A percentile compares a stretch with the other conserved stretches of the same genome.
Conservation (phyloP, 2,888 invertebrate species). For the Cheilosia scutellata region DNA sequence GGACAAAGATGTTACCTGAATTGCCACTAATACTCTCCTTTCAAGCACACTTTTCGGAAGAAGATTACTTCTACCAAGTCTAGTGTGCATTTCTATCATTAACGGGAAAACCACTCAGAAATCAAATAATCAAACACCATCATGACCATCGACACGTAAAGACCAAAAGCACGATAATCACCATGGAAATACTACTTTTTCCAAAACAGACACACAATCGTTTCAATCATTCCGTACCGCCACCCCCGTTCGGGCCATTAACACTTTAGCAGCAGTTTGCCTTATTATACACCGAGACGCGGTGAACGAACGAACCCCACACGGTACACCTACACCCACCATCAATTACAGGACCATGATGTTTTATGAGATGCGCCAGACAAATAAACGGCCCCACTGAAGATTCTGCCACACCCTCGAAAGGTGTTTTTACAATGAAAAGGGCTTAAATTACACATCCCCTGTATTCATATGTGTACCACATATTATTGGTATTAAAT, state of each 20-base stretch:
- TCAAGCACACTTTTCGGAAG: background rate
- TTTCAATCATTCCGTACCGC: slow-evolving; percentile 11
- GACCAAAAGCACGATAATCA: slow-evolving; percentile 36
- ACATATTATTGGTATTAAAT: slow-evolving; percentile 36
- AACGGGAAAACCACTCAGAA: slow-evolving; percentile 3
- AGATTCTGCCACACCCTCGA: slow-evolving; percentile 71
- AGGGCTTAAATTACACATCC: slow-evolving; percentile 65
- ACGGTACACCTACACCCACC: slow-evolving; percentile 3
- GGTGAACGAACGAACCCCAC: slow-evolving; percentile 21
- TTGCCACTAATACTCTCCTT: background rate
- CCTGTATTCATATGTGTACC: slow-evolving; percentile 9
- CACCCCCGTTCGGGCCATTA: slow-evolving; percentile 26
- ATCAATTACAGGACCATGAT: slow-evolving; percentile 60
- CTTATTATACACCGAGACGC: slow-evolving; percentile 3
- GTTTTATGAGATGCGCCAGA: slow-evolving; percentile 66
- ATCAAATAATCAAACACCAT: slow-evolving; percentile 27
- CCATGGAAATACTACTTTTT: slow-evolving; percentile 46
- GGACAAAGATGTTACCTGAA: no score
- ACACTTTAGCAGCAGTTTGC: slow-evolving; percentile 30
- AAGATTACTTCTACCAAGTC: background rate
- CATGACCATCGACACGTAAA: slow-evolving; percentile 36
- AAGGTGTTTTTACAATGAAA: slow-evolving; percentile 59
- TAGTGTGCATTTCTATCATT: background rate
- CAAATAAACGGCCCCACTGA: slow-evolving; percentile 44
- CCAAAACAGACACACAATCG: slow-evolving; percentile 45